phyloP scores from a whole-genome alignment of 2,888 invertebrate genomes.

The Luperina nickerlii region DNA sequence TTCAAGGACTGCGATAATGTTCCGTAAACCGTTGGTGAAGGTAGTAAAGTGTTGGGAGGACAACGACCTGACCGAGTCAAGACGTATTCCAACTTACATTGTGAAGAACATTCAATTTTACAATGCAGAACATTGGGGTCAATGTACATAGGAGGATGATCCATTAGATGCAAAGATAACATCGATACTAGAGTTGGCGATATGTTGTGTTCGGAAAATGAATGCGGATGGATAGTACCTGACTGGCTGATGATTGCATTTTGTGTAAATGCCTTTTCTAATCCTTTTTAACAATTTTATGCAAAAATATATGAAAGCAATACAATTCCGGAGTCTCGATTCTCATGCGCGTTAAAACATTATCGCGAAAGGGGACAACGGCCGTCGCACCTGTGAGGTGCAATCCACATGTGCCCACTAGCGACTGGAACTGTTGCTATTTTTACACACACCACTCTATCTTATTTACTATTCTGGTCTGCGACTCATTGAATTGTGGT shows the following conservation, averaged over 20 bases:
- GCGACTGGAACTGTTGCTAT: conserved; percentile 89
- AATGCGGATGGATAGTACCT: conserved; percentile 23
- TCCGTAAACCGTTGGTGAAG: conserved; percentile 86
- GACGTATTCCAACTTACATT: conserved; percentile 84
- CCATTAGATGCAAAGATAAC: conserved; percentile 82
- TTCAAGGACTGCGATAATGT: conserved; percentile 86
- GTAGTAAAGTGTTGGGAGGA: conserved; percentile 85
- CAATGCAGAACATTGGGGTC: conserved; percentile 83
- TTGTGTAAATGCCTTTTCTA: not conserved
- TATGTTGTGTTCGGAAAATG: conserved; percentile 61
- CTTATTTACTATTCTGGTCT: conserved; percentile 90
- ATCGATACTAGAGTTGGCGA: conserved; percentile 73
- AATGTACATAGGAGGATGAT: conserved; percentile 79
- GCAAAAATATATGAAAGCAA: not conserved
- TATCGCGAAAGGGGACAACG: conserved; percentile 81
- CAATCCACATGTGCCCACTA: conserved; percentile 83
- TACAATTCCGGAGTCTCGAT: conserved; percentile 18
- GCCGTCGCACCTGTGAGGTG: conserved; percentile 88
- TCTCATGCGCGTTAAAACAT: conserved; percentile 41
- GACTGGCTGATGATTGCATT: conserved; percentile 28
- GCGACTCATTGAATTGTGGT: conserved; percentile 91
- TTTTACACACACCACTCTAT: conserved; percentile 89
- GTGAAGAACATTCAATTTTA: conserved; percentile 84
- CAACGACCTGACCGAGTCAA: conserved; percentile 87
- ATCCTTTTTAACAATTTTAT: not conserved